Conservation (phyloP, 2,113 vertebrate species). For the Macaca mulatta region DNA sequence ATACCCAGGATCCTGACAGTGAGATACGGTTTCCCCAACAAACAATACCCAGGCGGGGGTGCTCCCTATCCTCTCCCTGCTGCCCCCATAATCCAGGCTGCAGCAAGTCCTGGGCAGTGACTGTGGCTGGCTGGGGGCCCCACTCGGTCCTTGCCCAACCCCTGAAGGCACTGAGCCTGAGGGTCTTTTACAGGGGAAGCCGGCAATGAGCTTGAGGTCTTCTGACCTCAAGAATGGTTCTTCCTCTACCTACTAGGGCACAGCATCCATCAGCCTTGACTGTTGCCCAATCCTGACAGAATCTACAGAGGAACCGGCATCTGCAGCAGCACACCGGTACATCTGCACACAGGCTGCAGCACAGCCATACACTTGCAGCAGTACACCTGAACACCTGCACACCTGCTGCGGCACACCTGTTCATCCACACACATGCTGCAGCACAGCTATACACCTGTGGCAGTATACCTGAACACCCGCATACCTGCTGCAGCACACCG, state of each 20-base stretch:
- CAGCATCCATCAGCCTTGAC: background rate
- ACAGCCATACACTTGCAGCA: too few species aligned
- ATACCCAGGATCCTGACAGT: background rate
- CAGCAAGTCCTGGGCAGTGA: too few species aligned
- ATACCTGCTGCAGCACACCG: too few species aligned
- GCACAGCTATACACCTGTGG: accelerated
- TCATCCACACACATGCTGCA: too few species aligned
- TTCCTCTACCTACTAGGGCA: background rate
- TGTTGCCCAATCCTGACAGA: background rate
- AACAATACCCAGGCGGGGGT: background rate
- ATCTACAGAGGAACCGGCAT: background rate
- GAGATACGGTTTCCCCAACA: too few species aligned
- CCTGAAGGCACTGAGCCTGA: background rate
- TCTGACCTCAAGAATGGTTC: background rate
- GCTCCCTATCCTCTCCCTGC: background rate
- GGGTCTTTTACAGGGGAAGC: background rate
- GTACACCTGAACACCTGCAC: too few species aligned
- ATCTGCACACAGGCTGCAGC: too few species aligned
- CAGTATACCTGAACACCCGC: too few species aligned
- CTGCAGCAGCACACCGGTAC: background rate
- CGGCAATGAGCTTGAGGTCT: background rate
- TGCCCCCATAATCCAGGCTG: background rate
- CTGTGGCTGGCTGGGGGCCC: background rate
- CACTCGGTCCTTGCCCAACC: background rate
- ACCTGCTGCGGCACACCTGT: too few species aligned